Conservation (phyloP, 2,888 invertebrate genomes). For the Gari tellinella region DNA sequence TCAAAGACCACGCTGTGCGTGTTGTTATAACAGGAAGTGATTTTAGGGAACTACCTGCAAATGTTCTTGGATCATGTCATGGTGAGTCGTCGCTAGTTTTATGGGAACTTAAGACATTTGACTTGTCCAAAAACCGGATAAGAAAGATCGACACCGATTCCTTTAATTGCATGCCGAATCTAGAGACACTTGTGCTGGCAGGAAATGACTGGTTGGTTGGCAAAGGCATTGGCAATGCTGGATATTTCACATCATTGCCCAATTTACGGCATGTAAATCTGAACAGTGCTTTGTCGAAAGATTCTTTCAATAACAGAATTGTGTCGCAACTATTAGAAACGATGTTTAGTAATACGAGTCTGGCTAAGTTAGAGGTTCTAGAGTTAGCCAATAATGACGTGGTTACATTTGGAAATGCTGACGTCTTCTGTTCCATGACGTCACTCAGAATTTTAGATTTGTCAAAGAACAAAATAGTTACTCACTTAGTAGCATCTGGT, state of each 20-base stretch:
- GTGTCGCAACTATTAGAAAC: constrained; percentile 57
- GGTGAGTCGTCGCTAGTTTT: constrained; percentile 26
- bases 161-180: constrained; percentile 64
- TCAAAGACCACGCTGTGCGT: too few species aligned
- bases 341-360: constrained; percentile 47
- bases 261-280: constrained; percentile 56
- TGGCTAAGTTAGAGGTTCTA: constrained; percentile 51
- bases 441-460: constrained; percentile 52
- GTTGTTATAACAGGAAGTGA: constrained; percentile 48
- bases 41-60: constrained; percentile 56
- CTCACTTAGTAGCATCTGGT: constrained; percentile 33
- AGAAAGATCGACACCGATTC: constrained; percentile 60
- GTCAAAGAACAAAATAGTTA: constrained; percentile 48
- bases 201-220: constrained; percentile 13
- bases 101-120: constrained; percentile 41
- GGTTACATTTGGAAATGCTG: constrained; percentile 41
- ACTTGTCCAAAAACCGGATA: constrained; percentile 61
- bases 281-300: constrained; percentile 58
- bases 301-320: constrained; percentile 42
- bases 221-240: constrained; percentile 38
- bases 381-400: constrained; percentile 61
- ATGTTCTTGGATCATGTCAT: constrained; percentile 61
- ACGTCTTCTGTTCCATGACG: constrained; percentile 57
- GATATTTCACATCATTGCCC: constrained; percentile 54
- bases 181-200: constrained; percentile 9